Base-by-base conservation (phyloP, 2,888 invertebrate genomes). In the Deilephila elpenor region DNA sequence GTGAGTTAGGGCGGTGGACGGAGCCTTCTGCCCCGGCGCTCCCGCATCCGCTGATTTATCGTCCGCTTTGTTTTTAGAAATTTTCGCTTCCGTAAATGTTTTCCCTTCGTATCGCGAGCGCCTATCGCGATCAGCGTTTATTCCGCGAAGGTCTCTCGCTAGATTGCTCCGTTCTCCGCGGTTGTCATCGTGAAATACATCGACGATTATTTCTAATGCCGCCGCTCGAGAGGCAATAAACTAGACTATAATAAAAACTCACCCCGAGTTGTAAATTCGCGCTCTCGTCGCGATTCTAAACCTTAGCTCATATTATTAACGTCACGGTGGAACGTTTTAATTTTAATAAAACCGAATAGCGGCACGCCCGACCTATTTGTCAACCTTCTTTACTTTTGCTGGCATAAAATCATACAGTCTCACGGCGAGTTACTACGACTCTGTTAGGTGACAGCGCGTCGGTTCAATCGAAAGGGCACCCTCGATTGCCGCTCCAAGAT, bases 341-440 rank as follows among this genome's bases (percentile, higher is more conserved):
- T 94, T 94, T 94, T 93, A 94, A 93, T 94, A 94, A 93, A 93
- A 93, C 91, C 90, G 93, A 92, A 92, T 92, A 93, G 92, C 91
- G 89, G 91, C 94, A 93, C 93, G 93, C 90, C 89, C 91, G 89
- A 91, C 92, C 92, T 93, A 94, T 94, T 94, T 94, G 94, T 94
- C 94, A 94, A 93, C 93, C 94, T 92, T 93, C 93, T 93, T 94
- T 93, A 93, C 93, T 92, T 92, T 92, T 90, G 91, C 91, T 91
- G 91, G 91, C 91, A 90, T 89, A 86, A 92, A 94, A 93, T 93
- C 93, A 93, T 93, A 93, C 90, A 91, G 90, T 91, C 89, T 86
- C 90, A 92, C 88, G 91, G 86, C 81, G 84, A 87, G 88, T 86
- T 87, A 90, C 90, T 89, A 88, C 87, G 83, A 84, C 86, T 84